Conservation (phyloP, 2,797 vertebrate genomes). For the Lerista edwardsae region DNA sequence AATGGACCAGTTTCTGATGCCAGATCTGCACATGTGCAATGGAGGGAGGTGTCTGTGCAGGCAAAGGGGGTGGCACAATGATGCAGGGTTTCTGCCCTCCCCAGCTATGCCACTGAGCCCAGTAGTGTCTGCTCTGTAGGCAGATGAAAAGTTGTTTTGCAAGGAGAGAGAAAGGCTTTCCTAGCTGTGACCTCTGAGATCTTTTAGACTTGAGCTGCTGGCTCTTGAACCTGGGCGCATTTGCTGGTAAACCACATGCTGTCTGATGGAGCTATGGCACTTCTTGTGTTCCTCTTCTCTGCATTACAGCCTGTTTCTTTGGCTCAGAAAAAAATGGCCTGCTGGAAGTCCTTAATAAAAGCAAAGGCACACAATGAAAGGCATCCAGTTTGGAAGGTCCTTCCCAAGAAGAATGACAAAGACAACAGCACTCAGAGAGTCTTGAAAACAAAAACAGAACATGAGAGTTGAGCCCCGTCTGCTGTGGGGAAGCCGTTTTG, state of each 20-base stretch:
- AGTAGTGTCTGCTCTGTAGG: too few species aligned
- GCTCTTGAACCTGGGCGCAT: neutral
- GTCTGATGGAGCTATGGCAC: neutral
- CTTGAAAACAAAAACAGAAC: constrained; percentile 4
- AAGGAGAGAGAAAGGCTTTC: too few species aligned
- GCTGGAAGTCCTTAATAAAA: neutral
- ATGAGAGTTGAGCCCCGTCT: neutral
- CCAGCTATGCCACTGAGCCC: too few species aligned
- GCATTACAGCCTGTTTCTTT: neutral
- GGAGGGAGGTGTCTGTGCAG: too few species aligned
- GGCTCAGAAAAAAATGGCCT: neutral
- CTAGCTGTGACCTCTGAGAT: neutral
- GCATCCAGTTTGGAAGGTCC: constrained; percentile 15
- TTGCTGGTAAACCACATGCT: too few species aligned
- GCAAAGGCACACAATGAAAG: neutral
- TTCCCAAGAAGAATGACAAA: neutral
- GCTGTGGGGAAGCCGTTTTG: neutral
- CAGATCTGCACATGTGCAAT: too few species aligned
- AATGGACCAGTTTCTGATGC: too few species aligned
- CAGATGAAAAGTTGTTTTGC: too few species aligned
- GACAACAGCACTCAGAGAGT: neutral
- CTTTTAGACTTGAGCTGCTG: too few species aligned
- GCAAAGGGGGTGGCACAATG: too few species aligned
- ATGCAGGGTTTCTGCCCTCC: too few species aligned
- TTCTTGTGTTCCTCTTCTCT: neutral